Conservation (phyloP, 1,140 invertebrate species). For the Papilio polytes region DNA sequence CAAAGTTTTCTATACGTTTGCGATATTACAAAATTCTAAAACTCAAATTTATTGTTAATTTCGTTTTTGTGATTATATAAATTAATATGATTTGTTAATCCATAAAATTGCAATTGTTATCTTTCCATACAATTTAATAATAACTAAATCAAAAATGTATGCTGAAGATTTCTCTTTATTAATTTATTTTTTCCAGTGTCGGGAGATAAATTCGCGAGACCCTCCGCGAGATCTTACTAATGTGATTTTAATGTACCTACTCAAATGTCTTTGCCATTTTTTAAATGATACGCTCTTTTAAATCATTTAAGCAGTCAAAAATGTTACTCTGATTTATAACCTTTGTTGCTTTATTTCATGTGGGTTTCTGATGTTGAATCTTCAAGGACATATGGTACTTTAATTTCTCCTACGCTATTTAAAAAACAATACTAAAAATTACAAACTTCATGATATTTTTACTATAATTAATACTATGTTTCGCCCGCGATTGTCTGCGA, state of each 20-base stretch:
- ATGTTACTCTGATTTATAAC: slow-evolving; percentile 8
- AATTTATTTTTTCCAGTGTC: slow-evolving; percentile 69
- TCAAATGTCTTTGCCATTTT: slow-evolving; percentile 71
- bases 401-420: not conserved
- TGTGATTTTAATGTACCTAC: slow-evolving; percentile 82
- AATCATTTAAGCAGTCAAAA: slow-evolving; percentile 18
- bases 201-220: slow-evolving; percentile 72
- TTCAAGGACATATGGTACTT: not conserved
- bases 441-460: too few relatives aligned
- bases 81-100: slow-evolving; percentile 45
- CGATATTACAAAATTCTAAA: not conserved
- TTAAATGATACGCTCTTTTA: slow-evolving; percentile 62
- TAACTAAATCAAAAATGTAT: slow-evolving; percentile 62
- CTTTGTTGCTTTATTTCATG: not conserved
- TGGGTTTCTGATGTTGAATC: not conserved
- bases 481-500: too few relatives aligned
- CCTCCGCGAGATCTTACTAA: slow-evolving; percentile 74
- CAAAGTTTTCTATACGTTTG: not conserved
- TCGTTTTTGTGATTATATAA: not conserved
- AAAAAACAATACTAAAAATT: not conserved
- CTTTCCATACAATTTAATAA: slow-evolving; percentile 78
- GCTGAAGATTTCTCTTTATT: slow-evolving; percentile 47
- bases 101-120: slow-evolving; percentile 42
- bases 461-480: too few relatives aligned
- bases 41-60: not conserved